Evolutionary conservation across 2,113 vertebrate species (phyloP).

Genomic region (Ophiodon elongatus): DNA sequence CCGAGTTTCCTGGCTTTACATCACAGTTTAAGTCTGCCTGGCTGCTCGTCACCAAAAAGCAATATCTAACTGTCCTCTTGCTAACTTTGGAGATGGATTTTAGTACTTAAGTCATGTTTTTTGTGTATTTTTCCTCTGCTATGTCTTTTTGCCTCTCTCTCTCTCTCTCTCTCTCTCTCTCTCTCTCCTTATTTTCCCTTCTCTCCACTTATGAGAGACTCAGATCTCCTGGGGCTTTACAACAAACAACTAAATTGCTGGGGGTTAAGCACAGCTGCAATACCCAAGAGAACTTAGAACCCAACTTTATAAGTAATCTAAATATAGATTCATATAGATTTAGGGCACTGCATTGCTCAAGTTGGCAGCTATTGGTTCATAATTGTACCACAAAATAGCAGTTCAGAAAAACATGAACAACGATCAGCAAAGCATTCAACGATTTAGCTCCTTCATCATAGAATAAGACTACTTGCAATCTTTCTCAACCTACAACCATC

Average conservation of each 20-base stretch:
- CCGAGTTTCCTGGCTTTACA: conserved; percentile 77
- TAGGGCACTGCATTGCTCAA: conserved; percentile 12
- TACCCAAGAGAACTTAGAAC: conserved; percentile 36
- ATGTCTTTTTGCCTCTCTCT: neutral
- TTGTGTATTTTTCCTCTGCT: neutral
- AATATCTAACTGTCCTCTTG: conserved; percentile 60
- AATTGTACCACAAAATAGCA: neutral
- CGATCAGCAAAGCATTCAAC: neutral
- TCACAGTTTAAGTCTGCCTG: conserved; percentile 66
- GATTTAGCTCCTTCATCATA: neutral
- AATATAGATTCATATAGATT: conserved; percentile 27
- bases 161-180: neutral
- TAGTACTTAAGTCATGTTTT: conserved; percentile 7
- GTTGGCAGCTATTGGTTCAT: neutral
- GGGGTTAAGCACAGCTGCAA: conserved; percentile 47
- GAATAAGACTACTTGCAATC: neutral
- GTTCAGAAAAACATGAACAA: neutral
- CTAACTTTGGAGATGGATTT: conserved; percentile 58
- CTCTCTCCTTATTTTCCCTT: conserved; percentile 10
- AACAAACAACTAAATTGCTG: conserved; percentile 59
- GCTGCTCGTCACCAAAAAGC: conserved; percentile 57
- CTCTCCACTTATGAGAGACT: conserved; percentile 23
- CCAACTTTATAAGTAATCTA: conserved; percentile 45
- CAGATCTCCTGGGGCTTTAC: conserved; percentile 40
- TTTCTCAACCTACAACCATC: neutral